These are phyloP conservation scores for Ficedula albicollis DNA, from an alignment of 2,797 vertebrate genomes.

Conservation along the genomic window DNA sequence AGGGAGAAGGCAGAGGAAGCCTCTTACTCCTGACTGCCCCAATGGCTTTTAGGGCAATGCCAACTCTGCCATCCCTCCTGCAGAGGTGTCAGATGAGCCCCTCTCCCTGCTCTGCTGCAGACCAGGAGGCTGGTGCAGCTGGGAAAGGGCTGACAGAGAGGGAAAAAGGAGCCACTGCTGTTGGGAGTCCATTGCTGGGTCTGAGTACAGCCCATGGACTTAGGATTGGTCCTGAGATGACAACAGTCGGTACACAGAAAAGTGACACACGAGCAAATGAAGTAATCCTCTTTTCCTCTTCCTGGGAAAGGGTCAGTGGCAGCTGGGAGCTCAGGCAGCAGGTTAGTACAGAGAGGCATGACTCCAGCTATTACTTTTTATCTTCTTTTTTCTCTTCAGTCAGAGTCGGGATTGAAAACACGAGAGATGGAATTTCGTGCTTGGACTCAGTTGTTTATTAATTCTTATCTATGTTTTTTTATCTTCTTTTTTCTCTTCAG, in stretches of 20 bases:
- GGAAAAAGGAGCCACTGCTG: background rate
- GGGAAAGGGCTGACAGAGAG: rapidly evolving
- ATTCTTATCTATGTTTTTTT: too few species aligned
- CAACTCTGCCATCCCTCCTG: rapidly evolving
- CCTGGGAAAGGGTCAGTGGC: background rate
- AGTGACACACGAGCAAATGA: background rate
- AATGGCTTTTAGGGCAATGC: background rate
- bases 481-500: too few species aligned
- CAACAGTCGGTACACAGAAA: background rate
- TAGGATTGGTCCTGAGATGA: background rate
- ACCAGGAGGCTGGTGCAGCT: background rate
- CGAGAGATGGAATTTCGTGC: too few species aligned
- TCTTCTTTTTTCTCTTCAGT: too few species aligned
- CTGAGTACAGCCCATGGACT: background rate
- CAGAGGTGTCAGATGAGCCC: background rate
- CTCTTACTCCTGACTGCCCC: background rate
- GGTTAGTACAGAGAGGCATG: too few species aligned
- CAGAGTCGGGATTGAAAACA: too few species aligned
- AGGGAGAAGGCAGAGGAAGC: background rate
- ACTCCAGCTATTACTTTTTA: background rate
- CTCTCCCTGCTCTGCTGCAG: background rate
- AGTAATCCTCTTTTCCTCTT: background rate
- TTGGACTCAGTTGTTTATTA: too few species aligned
- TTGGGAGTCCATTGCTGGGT: background rate
- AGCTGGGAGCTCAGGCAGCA: too few species aligned